Evolutionary conservation across 2,888 invertebrate genomes (phyloP), one percentile per base, ranked within the genome.

Genomic region (Axea sp.): DNA sequence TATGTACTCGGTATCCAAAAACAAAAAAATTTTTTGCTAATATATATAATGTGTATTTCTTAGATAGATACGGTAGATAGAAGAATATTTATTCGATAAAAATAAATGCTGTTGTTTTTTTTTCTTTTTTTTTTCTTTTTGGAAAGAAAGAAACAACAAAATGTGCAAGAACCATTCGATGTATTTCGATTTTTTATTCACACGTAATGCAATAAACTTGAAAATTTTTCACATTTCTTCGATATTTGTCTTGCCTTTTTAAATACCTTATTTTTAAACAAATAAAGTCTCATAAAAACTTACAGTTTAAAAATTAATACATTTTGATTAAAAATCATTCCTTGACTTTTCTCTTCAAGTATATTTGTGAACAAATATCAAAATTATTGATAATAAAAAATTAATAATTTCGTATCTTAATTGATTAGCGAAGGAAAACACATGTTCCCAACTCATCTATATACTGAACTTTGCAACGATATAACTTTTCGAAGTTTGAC

Each of bases 51-150:
- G 84, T 85, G 83, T 85, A 85, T 84, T 85, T 84, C 80, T 77
- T 82, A 82, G 82, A 80, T 84, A 84, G 84, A 82, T 73, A 78
- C 79, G 76, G 83, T 85, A 83, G 84, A 82, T 85, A 84, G 83
- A 82, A 79, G 78, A 84, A 86, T 85, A 86, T 86, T 86, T 86
- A 86, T 86, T 84, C 82, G 80, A 84, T 79, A 76, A 84, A 69
- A 86, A 83, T 85, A 85, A 84, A 84, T 82, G 83, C 82, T n/a
- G n/a, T n/a, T n/a, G n/a, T n/a, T n/a, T n/a, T n/a, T n/a, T n/a
- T n/a, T n/a, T n/a, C n/a, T n/a, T n/a, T n/a, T n/a, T n/a, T n/a
- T n/a, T n/a, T n/a, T n/a, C n/a, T 83, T 84, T 57, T 84, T 83
- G 83, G 81, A 80, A 81, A 71, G n/a, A 81, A 81, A 82, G 3